Percentiles rank a stretch among this genome's conserved stretches.
phyloP scores from a whole-genome alignment of 2,888 invertebrate species.

The Cryptus viduatorius region DNA sequence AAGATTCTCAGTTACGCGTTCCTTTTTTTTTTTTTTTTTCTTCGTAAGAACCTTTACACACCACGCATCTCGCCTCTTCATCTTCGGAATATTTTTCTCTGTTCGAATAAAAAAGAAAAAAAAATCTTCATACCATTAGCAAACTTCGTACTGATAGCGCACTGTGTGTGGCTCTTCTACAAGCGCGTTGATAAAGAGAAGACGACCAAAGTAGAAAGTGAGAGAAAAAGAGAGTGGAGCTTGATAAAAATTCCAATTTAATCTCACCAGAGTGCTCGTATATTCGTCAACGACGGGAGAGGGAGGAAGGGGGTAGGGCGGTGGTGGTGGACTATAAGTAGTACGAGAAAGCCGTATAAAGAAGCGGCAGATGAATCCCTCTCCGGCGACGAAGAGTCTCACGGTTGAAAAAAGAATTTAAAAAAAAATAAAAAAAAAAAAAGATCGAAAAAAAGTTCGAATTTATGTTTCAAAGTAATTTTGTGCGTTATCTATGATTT shows the following conservation, averaged over 20 bases:
- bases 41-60: neutral
- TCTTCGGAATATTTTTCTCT: constrained; percentile 13
- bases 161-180: neutral
- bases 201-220: constrained; percentile 21
- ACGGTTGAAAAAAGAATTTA: constrained; percentile 17
- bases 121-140: constrained; percentile 45
- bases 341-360: constrained; percentile 2
- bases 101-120: neutral
- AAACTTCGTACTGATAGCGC: constrained; percentile 21
- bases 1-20: neutral
- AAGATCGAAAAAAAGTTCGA: neutral
- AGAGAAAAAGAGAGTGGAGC: constrained; percentile 28
- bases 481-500: constrained; percentile 57
- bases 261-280: constrained; percentile 69
- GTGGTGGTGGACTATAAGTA: constrained; percentile 35
- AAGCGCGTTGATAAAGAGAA: constrained; percentile 17
- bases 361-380: constrained; percentile 42
- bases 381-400: constrained; percentile 35
- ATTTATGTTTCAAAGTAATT: constrained; percentile 62
- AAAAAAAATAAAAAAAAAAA: neutral
- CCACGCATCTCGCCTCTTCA: neutral
- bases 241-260: constrained; percentile 68
- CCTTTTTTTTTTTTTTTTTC: neutral
- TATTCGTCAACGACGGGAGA: constrained; percentile 65
- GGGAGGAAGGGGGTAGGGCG: constrained; percentile 38